Base-by-base conservation (phyloP, 2,797 vertebrate genomes). In the Xerus rutilus region DNA sequence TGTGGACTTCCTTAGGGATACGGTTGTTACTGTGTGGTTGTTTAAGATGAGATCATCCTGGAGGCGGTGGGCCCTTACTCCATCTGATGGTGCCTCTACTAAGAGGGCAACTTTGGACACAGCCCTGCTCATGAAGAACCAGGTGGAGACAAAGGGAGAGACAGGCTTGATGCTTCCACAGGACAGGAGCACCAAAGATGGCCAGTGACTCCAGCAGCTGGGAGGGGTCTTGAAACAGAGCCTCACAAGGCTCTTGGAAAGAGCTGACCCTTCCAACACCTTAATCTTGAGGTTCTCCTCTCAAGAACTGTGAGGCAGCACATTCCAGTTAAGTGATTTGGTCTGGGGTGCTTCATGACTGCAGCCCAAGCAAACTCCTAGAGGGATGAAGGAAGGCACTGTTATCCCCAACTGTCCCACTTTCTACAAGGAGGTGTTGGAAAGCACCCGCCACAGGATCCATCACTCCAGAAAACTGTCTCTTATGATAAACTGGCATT, bases 331-430 rank as follows among this genome's bases (percentile, higher is more conserved):
- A 43, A 28, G 10, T 9, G 35, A 23, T 32, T 3, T 20, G 3
- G 20, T 14, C 23, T 5, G 7, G 3, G 39, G 14, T 12, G 1
- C 14, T 47, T 57, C 54, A 45, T 52, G 23, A 15, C 1, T 4
- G 17, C n/a, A 54, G 32, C 45, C 28, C 32, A 4, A 77, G 43
- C 14, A 54, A 32, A 21, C 10, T 12, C 3, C 0, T 4, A 7
- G 23, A 25, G 13, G 12, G 4, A 32, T 20, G 13, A 11, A 0
- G 12, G 20, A 20, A 18, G 54, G 3, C 1, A 11, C 3, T 14
- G 25, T 59, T 20, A 54, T 7, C 30, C 59, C 5, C 0, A 2
- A 0, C 3, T 0, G 0, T 11, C 14, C 25, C 4, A 2, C 32
- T 35, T 45, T 45, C 15, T 20, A 5, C 0, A 25, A 4, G 32